Evolutionary conservation across 2,888 invertebrate genomes (phyloP).

Genomic region (Aricia artaxerxes): DNA sequence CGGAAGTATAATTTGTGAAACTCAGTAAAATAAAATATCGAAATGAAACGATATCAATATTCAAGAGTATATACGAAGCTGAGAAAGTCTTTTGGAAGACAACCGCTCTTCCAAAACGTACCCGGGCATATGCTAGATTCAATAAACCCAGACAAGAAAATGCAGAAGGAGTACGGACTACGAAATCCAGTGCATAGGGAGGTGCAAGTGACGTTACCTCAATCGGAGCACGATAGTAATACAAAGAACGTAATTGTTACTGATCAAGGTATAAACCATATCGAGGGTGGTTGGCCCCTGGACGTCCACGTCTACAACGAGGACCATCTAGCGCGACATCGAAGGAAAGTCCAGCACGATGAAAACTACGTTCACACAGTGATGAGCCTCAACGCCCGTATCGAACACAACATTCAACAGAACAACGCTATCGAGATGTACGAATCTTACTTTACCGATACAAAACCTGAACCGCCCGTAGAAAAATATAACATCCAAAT

Average conservation of each 20-base stretch:
- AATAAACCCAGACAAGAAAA: constrained; percentile 59
- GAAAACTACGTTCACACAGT: constrained; percentile 86
- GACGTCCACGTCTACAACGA: constrained; percentile 84
- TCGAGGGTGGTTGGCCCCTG: constrained; percentile 92
- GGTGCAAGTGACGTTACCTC: constrained; percentile 69
- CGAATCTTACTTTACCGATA: constrained; percentile 85
- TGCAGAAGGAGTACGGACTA: constrained; percentile 69
- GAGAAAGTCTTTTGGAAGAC: constrained; percentile 73
- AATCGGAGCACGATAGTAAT: constrained; percentile 79
- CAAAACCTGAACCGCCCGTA: constrained; percentile 71
- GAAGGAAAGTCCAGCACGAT: constrained; percentile 90
- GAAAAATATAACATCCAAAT: constrained; percentile 81
- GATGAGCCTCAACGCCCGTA: constrained; percentile 73
- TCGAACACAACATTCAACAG: constrained; percentile 85
- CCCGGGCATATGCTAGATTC: constrained; percentile 68
- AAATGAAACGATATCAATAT: constrained; percentile 56
- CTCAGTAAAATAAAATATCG: constrained; percentile 41
- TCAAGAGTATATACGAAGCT: constrained; percentile 70
- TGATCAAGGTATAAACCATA: constrained; percentile 85
- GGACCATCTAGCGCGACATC: constrained; percentile 86
- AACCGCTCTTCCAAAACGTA: constrained; percentile 68
- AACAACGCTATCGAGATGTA: constrained; percentile 92
- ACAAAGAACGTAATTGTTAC: constrained; percentile 81
- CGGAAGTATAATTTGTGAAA: constrained; percentile 30
- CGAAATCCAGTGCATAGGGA: constrained; percentile 75